Base-by-base conservation (phyloP, 2,888 invertebrate species). In the Craniophora ligustri region DNA sequence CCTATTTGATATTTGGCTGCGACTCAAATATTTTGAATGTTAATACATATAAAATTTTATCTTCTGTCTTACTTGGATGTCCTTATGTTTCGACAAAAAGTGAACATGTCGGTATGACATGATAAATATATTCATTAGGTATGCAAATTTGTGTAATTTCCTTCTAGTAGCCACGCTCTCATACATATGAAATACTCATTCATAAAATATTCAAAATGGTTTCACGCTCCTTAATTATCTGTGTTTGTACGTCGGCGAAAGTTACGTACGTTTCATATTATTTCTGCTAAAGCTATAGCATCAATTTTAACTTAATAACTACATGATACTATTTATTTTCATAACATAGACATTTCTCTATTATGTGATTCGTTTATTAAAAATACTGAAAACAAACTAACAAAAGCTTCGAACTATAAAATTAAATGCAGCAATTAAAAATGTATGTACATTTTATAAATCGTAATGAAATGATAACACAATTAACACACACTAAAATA, bases 181-280 rank as follows among this genome's bases (percentile, higher is more conserved):
- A 90, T 90, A 90, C 91, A 91, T 91, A 91, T 91, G 89, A 90
- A 91, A 89, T 89, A 72, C 72, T 79, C 77, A 85, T 89, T 89
- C 88, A 86, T 89, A 87, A 89, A 89, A 89, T 90, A 92, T 92
- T 92, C 91, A 91, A 91, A 92, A 88, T 88, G 89, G 90, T 89
- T 91, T 90, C 88, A 88, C 86, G 86, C 85, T 91, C 85, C 91
- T 87, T 91, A 92, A 92, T 92, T 92, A 91, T 89, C 86, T 78
- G 80, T 87, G 87, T 90, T 91, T 91, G 89, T 89, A 84, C 83
- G 87, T 67, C 66, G 82, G 59, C 73, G 78, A 77, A 89, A 87
- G 83, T 89, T 88, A 80, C 73, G 79, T 73, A 79, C 78, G 82
- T 75, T 79, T 73, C 65, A 78, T 78, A 55, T 54, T 63, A 64